Conservation (phyloP, 2,113 vertebrate species). For the Neomonachus schauinslandi region DNA sequence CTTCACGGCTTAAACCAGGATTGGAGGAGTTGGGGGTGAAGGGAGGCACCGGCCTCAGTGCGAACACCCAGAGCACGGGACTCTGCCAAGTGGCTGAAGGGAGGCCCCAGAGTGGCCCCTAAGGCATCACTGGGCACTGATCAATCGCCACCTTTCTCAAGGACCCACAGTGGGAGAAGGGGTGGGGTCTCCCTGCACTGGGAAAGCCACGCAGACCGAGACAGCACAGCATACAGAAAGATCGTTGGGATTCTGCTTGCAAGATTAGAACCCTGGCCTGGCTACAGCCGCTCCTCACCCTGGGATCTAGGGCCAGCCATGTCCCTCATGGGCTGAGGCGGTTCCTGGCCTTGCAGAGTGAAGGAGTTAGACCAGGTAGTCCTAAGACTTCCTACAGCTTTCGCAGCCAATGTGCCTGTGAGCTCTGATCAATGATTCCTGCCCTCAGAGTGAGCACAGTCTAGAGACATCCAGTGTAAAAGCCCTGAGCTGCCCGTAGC, state of each 20-base stretch:
- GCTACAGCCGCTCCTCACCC: not conserved
- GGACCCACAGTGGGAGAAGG: not conserved
- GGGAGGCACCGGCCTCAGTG: not conserved
- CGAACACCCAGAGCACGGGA: not conserved
- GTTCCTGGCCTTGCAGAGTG: not conserved
- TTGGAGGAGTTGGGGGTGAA: not conserved
- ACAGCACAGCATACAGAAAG: not conserved
- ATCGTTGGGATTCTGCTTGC: not conserved
- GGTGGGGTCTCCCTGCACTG: not conserved
- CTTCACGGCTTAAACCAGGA: not conserved
- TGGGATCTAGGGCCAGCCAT: not conserved
- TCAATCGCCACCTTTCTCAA: not conserved
- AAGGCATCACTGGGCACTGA: not conserved
- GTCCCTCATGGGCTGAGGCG: not conserved
- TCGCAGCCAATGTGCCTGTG: not conserved
- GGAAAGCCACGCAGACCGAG: not conserved
- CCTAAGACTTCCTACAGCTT: not conserved
- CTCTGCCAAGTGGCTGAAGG: not conserved
- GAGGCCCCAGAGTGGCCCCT: not conserved
- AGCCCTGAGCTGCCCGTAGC: not conserved
- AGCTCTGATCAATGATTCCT: not conserved
- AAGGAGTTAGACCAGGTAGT: not conserved
- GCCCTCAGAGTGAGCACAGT: accelerated
- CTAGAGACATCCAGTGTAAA: not conserved
- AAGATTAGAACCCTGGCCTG: not conserved